Evolutionary conservation across 1,140 invertebrate species (phyloP), one percentile per base, ranked within the genome.

Genomic region (Mycetomoellerius zeteki): DNA sequence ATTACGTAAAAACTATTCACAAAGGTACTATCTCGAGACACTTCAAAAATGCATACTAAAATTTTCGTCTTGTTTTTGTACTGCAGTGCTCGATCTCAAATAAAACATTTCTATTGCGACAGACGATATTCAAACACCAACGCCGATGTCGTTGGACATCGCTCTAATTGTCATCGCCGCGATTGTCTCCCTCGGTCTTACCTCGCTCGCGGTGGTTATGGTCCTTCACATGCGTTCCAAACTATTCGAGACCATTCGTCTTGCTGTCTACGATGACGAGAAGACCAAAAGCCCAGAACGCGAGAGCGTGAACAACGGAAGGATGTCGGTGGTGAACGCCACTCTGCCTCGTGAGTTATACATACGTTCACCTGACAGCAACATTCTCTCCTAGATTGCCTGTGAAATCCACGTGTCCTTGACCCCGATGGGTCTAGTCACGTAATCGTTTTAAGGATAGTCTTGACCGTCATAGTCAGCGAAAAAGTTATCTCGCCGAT

Each of bases 181-280:
- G n/a, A 93, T 95, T 81, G 92, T 95, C 37, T 94, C 93, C 3
- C 89, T 95, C 30, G 94, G 94, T 16, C 77, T 95, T 24, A 95
- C 93, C 7, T 94, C 93, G 3, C 88, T 95, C 0, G 93, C 93
- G 0, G 93, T 94, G 0, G 89, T 94, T 14, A 93, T 94, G 91
- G 91, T 95, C 8, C 93, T 94, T 52, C 94, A 95, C 81, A 91
- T 95, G 89, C 92, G 94, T 21, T 93, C 95, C 2, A 93, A 91
- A 69, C 87, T 95, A 0, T 91, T 95, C 88, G 94, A 95, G 58
- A 91, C 94, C 14, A 90, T 94, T 19, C 88, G 92, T 16, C 86
- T 95, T 43, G 93, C 94, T 27, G 93, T 94, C 33, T 95, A 95
- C 87, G 92, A 93, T 50, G 89, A 92, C 1, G 92, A 91, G 21